Evolutionary conservation across 2,888 invertebrate genomes (phyloP), one percentile per base, ranked within the genome.

Genomic region (Coenonympha glycerion): DNA sequence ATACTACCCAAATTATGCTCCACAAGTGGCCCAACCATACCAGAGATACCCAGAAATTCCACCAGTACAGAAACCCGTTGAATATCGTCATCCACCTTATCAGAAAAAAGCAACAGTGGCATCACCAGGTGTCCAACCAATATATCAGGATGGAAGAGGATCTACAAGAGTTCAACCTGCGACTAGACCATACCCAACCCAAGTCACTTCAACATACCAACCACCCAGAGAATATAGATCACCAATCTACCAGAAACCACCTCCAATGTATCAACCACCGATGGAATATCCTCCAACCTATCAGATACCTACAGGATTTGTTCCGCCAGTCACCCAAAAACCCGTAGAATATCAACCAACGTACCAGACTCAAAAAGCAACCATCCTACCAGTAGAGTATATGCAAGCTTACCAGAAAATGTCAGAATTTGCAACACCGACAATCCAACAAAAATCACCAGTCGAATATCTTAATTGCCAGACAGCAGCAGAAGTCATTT

Each of bases 161-260:
- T 24, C 40, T 24, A 9, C 22, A 8, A 45, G 49, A 49, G 11
- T 39, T 16, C 24, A 15, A 9, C 34, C 53, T 16, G n/a, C 15
- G 15, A 3, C 5, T n/a, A n/a, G n/a, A n/a, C n/a, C n/a, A 9
- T 16, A 34, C 22, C 45, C 49, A 22, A n/a, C 36, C 8, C 5
- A 15, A 36, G 6, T 11, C 3, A 8, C 18, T 11, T 41, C 26
- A 40, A 16, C 21, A 8, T 2, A 15, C 15, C 39, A 24, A 9
- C 4, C 39, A 18, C 6, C 28, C 3, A 28, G n/a, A 2, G 28
- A 41, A 28, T 28, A 16, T 11, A 11, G 1, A 41, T 24, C 28
- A 28, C 41, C 13, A 41, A 6, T 8, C 11, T 30, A 41, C 11
- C 26, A 28, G 18, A 41, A 28, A 19, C 1, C 41, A 24, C 5